phyloP scores from a whole-genome alignment of 2,797 vertebrate species.

The Capromys pilorides region DNA sequence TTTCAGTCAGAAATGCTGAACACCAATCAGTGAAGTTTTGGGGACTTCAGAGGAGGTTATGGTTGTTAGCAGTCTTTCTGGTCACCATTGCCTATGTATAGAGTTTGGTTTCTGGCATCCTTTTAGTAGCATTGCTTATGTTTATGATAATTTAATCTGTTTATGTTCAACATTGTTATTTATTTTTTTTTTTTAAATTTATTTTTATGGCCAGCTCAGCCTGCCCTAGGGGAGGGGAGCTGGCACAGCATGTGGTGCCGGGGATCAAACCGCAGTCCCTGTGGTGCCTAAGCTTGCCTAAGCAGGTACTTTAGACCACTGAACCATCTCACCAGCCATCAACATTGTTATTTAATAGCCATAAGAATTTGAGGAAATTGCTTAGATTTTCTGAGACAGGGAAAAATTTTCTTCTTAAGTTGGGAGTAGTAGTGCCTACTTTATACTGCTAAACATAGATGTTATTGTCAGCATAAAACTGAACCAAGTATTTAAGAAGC shows the following conservation, averaged over 20 bases:
- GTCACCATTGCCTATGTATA: background rate
- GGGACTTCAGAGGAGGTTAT: background rate
- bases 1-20: conserved; percentile 25
- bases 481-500: background rate
- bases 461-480: conserved; percentile 23
- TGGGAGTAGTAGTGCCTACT: background rate
- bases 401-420: conserved; percentile 35
- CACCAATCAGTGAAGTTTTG: background rate
- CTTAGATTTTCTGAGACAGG: conserved; percentile 23
- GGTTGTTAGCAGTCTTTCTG: background rate
- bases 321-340: too few relatives aligned
- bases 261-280: too few relatives aligned
- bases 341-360: conserved; percentile 3
- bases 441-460: background rate
- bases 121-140: background rate
- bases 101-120: background rate
- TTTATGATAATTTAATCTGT: background rate
- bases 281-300: too few relatives aligned
- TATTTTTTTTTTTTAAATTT: too few relatives aligned
- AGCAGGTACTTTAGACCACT: too few relatives aligned
- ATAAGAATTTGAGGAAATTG: background rate
- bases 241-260: too few relatives aligned
- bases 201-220: too few relatives aligned
- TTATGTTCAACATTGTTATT: background rate
- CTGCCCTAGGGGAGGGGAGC: too few relatives aligned